Conservation (phyloP, 2,888 invertebrate genomes). For the Agonopterix arenella region DNA sequence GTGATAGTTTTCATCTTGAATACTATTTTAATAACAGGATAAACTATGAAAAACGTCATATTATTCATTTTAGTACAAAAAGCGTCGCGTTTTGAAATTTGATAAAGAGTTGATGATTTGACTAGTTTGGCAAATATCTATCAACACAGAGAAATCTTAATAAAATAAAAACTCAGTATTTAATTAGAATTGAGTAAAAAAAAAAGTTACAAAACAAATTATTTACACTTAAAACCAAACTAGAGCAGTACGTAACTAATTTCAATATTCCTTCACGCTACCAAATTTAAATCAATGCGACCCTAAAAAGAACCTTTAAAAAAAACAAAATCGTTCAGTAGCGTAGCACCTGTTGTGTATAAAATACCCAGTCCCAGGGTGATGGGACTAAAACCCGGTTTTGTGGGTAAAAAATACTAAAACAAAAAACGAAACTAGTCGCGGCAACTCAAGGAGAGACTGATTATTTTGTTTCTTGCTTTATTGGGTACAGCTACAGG, state of each 20-base stretch:
- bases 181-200: not conserved
- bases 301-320: slow-evolving; percentile 8
- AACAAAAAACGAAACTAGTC: slow-evolving; percentile 39
- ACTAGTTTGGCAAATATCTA: no score
- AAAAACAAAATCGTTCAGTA: slow-evolving; percentile 35
- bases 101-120: no score
- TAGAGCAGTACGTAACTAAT: not conserved
- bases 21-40: no score
- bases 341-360: slow-evolving; percentile 63
- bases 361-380: slow-evolving; percentile 48
- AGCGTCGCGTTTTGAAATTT: no score
- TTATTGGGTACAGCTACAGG: slow-evolving; percentile 43
- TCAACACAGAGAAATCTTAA: no score
- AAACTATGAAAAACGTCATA: no score
- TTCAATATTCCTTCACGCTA: slow-evolving; percentile 23
- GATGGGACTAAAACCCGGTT: slow-evolving; percentile 45
- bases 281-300: slow-evolving; percentile 28
- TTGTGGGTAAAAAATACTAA: slow-evolving; percentile 26
- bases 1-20: no score
- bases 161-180: not conserved
- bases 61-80: no score
- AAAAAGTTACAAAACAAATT: not conserved
- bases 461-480: slow-evolving; percentile 48
- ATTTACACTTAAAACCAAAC: not conserved
- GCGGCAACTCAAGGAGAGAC: slow-evolving; percentile 26